Percentiles rank a stretch among this genome's conserved stretches.
phyloP scores from a whole-genome alignment of 2,797 vertebrate genomes.

The Margarornis squamiger region DNA sequence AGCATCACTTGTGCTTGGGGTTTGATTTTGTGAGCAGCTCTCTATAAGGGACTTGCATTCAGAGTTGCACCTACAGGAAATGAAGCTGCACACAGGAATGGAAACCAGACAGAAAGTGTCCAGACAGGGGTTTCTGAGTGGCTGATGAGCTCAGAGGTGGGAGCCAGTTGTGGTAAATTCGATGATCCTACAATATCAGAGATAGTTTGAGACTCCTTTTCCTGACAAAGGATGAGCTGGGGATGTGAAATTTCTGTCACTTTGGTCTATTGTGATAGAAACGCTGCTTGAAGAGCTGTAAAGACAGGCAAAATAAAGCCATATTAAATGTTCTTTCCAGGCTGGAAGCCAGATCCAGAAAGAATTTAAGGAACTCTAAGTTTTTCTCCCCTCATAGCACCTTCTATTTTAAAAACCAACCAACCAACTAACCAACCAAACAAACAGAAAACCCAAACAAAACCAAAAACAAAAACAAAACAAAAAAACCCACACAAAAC shows the following conservation, averaged over 20 bases:
- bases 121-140: neutral
- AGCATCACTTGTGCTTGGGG: neutral
- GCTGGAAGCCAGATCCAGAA: neutral
- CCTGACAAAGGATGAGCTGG: neutral
- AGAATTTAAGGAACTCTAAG: neutral
- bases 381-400: neutral
- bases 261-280: neutral
- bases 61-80: neutral
- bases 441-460: neutral
- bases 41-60: neutral
- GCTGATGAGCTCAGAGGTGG: neutral
- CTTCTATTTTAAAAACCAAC: neutral
- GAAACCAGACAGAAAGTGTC: neutral
- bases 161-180: neutral
- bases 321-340: neutral
- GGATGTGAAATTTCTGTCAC: neutral
- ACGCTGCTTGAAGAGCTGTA: neutral
- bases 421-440: neutral
- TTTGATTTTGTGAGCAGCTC: neutral
- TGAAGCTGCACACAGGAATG: neutral
- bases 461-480: neutral
- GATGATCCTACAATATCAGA: neutral
- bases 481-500: neutral
- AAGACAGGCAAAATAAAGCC: neutral
- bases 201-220: neutral